A percentile compares a stretch with the other conserved stretches of the same genome.
These are phyloP conservation scores for Microtus richardsoni DNA, from an alignment of 2,113 vertebrate genomes.

Conservation along the genomic window DNA sequence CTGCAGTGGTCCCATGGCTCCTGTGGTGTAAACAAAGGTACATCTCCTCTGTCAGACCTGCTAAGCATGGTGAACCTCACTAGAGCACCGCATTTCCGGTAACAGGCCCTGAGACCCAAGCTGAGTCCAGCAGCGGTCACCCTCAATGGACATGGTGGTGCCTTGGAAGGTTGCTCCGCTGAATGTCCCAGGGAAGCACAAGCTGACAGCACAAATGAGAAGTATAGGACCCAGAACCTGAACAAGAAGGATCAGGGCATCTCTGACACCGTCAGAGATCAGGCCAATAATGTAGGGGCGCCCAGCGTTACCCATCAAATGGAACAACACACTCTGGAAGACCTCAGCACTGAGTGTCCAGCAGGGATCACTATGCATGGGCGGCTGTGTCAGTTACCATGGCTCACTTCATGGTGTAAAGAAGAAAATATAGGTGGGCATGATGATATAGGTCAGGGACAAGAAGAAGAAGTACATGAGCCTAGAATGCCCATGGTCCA, in stretches of 20 bases:
- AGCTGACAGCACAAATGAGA: constrained; percentile 87
- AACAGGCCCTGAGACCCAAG: constrained; percentile 78
- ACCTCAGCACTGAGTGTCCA: constrained; percentile 90
- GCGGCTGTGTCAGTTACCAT: constrained; percentile 92
- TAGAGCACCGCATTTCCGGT: constrained; percentile 91
- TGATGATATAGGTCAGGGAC: not conserved
- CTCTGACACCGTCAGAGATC: constrained; percentile 86
- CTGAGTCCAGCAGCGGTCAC: constrained; percentile 87
- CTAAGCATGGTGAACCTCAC: constrained; percentile 90
- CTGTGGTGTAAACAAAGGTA: rapidly evolving
- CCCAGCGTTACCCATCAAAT: constrained; percentile 92
- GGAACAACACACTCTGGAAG: constrained; percentile 92
- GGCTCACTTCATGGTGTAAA: constrained; percentile 77
- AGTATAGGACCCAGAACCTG: constrained; percentile 91
- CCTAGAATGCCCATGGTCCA: not conserved
- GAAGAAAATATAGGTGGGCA: not conserved
- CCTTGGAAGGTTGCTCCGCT: constrained; percentile 90
- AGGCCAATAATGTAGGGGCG: constrained; percentile 92
- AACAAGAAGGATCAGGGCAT: constrained; percentile 87
- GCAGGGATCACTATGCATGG: constrained; percentile 93
- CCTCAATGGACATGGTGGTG: constrained; percentile 90
- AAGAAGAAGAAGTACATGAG: not conserved
- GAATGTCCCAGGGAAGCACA: constrained; percentile 89
- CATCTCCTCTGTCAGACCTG: constrained; percentile 89
- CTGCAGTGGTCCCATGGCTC: not conserved